Evolutionary conservation across 2,797 vertebrate species (phyloP).

Genomic region (Sylvilagus floridanus): DNA sequence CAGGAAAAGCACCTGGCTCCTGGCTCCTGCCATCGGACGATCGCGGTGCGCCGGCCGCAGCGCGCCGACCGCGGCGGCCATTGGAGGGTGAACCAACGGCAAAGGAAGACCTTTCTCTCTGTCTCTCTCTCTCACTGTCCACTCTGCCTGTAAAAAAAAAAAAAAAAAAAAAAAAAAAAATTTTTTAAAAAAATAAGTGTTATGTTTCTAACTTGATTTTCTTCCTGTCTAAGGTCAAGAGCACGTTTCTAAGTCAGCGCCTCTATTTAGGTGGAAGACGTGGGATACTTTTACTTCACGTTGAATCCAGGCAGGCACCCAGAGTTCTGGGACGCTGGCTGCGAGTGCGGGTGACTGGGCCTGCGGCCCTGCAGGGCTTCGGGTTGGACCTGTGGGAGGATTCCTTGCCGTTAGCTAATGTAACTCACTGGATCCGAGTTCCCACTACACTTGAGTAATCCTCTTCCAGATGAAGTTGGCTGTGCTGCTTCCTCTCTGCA

Average conservation of each 20-base stretch:
- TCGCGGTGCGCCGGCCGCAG: too few species aligned
- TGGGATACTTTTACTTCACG: slow-evolving; percentile 66
- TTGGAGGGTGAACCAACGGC: too few species aligned
- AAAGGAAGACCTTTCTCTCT: too few species aligned
- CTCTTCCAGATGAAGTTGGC: not conserved
- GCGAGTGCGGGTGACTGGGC: not conserved
- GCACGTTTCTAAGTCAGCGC: slow-evolving; percentile 63
- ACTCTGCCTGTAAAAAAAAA: too few species aligned
- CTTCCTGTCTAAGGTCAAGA: slow-evolving; percentile 52
- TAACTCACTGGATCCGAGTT: not conserved
- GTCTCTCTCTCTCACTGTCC: too few species aligned
- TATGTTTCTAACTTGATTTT: slow-evolving; percentile 57
- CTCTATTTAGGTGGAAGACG: slow-evolving; percentile 68
- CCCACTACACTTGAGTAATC: not conserved
- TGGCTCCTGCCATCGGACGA: too few species aligned
- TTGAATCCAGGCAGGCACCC: slow-evolving; percentile 40
- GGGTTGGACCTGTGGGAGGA: not conserved
- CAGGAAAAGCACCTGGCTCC: too few species aligned
- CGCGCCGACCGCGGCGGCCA: too few species aligned
- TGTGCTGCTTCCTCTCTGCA: not conserved
- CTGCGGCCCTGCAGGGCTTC: not conserved
- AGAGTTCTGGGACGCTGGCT: slow-evolving; percentile 35
- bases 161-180: too few species aligned
- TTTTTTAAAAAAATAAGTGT: slow-evolving; percentile 61
- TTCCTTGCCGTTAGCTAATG: not conserved